Conservation (phyloP, 2,888 invertebrate genomes). For the Nomada lathburiana region DNA sequence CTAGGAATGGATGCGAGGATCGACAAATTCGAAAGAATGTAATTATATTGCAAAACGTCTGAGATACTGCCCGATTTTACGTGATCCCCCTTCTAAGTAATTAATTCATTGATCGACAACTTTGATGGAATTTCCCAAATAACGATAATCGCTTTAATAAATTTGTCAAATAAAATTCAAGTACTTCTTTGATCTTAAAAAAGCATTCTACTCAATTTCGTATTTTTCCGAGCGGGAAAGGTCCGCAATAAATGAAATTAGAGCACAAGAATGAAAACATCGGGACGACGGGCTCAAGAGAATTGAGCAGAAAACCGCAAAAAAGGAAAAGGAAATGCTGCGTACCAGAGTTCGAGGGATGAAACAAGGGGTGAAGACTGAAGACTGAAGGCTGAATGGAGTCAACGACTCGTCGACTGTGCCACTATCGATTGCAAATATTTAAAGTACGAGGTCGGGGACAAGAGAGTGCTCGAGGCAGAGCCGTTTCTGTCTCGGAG, state of each 20-base stretch:
- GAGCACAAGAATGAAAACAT: slow-evolving; percentile 7
- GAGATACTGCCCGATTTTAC: no score
- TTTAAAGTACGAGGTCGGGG: slow-evolving; percentile 80
- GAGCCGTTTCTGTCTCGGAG: slow-evolving; percentile 30
- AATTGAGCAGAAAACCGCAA: no score
- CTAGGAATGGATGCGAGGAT: no score
- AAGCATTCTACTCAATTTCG: neutral
- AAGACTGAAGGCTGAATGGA: slow-evolving; percentile 59
- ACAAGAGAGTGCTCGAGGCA: slow-evolving; percentile 50
- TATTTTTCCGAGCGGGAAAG: no score
- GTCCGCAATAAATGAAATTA: neutral
- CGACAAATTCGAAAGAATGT: no score
- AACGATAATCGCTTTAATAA: no score
- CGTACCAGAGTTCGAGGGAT: neutral
- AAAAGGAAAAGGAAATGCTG: neutral
- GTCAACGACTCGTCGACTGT: slow-evolving; percentile 79
- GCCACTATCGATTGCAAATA: slow-evolving; percentile 80
- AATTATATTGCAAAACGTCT: no score
- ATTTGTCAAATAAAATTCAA: no score
- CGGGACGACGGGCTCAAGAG: neutral
- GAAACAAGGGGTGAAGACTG: slow-evolving; percentile 12
- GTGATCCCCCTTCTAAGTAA: no score
- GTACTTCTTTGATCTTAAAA: neutral
- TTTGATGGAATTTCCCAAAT: no score
- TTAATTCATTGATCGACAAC: no score